A percentile compares a stretch with the other conserved stretches of the same genome.
Evolutionary conservation across 2,113 vertebrate species (phyloP).

Genomic region (Geococcyx californianus): DNA sequence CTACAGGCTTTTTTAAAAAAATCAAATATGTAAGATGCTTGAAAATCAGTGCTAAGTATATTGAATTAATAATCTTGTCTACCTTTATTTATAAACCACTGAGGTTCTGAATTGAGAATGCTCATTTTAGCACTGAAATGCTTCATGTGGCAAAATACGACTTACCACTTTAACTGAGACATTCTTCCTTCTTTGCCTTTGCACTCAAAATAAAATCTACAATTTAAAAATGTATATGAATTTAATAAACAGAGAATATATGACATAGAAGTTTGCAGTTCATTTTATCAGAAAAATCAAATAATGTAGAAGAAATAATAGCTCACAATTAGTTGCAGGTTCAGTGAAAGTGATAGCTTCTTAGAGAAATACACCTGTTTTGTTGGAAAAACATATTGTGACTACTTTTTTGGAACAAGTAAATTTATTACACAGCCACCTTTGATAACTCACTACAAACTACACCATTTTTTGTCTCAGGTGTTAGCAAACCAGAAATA

Average conservation of each 20-base stretch:
- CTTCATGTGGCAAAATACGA: not conserved
- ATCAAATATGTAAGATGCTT: not conserved
- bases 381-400: not conserved
- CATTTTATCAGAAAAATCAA: not conserved
- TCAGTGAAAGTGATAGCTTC: not conserved
- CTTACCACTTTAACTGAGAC: not conserved
- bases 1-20: not conserved
- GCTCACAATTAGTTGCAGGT: not conserved
- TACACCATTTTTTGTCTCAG: not conserved
- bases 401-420: not conserved
- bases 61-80: not conserved
- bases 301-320: not conserved
- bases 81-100: not conserved
- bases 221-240: accelerated
- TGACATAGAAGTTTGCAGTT: accelerated
- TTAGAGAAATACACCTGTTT: not conserved
- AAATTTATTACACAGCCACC: not conserved
- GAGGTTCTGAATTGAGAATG: not conserved
- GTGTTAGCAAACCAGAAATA: not conserved
- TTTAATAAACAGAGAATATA: not conserved
- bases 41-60: not conserved
- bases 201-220: not conserved
- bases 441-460: not conserved
- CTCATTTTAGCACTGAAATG: not conserved
- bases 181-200: not conserved